Evolutionary conservation across 2,888 invertebrate genomes (phyloP), one percentile per base, ranked within the genome.

Genomic region (Microchrysa polita): DNA sequence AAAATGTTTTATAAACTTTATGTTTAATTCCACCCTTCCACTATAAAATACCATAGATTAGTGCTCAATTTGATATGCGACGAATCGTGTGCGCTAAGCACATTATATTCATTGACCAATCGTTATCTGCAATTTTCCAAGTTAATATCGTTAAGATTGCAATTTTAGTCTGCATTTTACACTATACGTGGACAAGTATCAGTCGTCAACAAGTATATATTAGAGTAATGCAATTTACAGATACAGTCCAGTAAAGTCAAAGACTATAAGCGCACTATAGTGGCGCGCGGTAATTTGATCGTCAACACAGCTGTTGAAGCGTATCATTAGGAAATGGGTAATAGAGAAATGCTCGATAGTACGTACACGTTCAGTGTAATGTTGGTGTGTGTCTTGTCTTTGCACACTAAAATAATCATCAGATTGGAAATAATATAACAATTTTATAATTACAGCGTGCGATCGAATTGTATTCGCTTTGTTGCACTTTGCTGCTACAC

Each of bases 241-340:
- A 20, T 18, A 18, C 18, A 20, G 16, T 7, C 14, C 16, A 16
- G 18, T 53, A n/a, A 10, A 55, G 16, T 55, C 55, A 22, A 20
- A 22, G 27, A 7, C 27, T 34, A n/a, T n/a, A n/a, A 48, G 44
- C n/a, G 9, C 18, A 7, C 20, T 10, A n/a, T n/a, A n/a, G n/a
- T n/a, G n/a, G n/a, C n/a, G n/a, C 14, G 9, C n/a, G 48, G n/a
- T 48, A 65, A 65, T 65, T 65, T 48, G n/a, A 44, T 9, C 65
- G 48, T 48, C 65, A 48, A 20, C 22, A 20, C 48, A 65, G 34
- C 65, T 22, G 20, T 48, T 48, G 48, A 48, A 65, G 22, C 65
- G 65, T 65, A 48, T 65, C 65, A 65, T 65, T 65, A 65, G 52
- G 65, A 65, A 65, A 65, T 65, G 48, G 14, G n/a, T 5, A 34